phyloP scores from a whole-genome alignment of 2,113 vertebrate genomes.

The Paralichthys olivaceus region DNA sequence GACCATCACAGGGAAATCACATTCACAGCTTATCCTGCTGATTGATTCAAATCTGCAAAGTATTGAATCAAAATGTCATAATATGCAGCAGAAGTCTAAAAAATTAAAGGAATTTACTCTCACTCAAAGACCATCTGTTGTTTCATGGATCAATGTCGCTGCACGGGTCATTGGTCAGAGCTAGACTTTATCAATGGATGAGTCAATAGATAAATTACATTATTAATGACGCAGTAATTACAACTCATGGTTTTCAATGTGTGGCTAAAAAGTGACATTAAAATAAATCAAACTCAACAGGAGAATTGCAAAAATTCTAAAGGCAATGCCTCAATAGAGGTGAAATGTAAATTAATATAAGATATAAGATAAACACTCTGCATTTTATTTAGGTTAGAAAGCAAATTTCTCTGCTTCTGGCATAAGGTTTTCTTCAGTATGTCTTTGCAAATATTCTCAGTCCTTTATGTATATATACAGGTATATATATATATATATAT shows the following conservation, averaged over 20 bases:
- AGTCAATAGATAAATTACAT: neutral
- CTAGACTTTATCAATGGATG: too few species aligned
- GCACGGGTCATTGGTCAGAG: neutral
- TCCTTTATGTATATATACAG: too few species aligned
- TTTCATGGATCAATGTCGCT: neutral
- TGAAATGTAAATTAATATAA: neutral
- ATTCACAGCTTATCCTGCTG: neutral
- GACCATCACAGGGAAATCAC: neutral
- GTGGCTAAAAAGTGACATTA: neutral
- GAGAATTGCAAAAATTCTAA: neutral
- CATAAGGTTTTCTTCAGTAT: neutral
- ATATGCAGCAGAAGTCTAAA: neutral
- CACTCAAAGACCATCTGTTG: neutral
- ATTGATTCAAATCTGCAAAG: neutral
- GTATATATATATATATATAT: too few species aligned
- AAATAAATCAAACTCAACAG: neutral
- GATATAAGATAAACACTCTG: conserved; percentile 1
- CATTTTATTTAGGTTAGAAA: neutral
- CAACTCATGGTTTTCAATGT: neutral
- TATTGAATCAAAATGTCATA: neutral
- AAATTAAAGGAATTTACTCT: neutral
- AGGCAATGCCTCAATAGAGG: neutral
- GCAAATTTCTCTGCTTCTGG: neutral
- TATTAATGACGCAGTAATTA: neutral
- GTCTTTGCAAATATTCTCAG: neutral